Evolutionary conservation across 1,140 invertebrate species (phyloP).

Genomic region (Halyomorpha halys): DNA sequence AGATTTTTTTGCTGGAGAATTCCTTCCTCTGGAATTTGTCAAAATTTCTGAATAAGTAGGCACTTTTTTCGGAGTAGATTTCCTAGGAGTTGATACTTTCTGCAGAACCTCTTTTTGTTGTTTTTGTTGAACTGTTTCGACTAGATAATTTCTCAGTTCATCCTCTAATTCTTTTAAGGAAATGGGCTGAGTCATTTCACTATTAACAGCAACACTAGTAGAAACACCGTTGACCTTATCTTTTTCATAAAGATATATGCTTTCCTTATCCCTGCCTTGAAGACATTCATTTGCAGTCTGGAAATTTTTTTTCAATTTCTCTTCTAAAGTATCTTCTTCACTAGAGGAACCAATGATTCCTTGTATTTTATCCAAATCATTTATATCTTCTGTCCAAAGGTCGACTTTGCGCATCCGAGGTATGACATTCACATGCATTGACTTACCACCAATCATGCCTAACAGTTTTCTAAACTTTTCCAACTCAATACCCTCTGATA

Average conservation of each 20-base stretch:
- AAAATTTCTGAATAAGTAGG: constrained; percentile 9
- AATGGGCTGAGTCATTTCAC: too few relatives aligned
- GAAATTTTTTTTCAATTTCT: too few relatives aligned
- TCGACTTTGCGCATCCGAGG: constrained; percentile 3
- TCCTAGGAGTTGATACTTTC: background rate
- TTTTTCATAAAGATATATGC: too few relatives aligned
- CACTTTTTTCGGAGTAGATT: background rate
- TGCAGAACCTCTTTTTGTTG: background rate
- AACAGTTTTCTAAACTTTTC: constrained; percentile 47
- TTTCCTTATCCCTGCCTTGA: too few relatives aligned
- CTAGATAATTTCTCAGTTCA: too few relatives aligned
- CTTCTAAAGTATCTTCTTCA: background rate
- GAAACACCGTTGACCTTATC: too few relatives aligned
- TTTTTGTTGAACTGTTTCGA: too few relatives aligned
- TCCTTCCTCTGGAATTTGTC: too few relatives aligned
- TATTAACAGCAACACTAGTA: too few relatives aligned
- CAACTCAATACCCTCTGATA: constrained; percentile 47
- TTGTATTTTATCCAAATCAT: constrained; percentile 50
- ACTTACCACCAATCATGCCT: constrained; percentile 8
- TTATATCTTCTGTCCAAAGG: constrained; percentile 32
- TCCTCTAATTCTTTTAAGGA: too few relatives aligned
- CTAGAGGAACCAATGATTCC: constrained; percentile 38
- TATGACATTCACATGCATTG: constrained; percentile 11
- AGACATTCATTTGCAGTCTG: too few relatives aligned
- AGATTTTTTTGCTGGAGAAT: too few relatives aligned